A percentile compares a stretch with the other conserved stretches of the same genome.
Evolutionary conservation across 2,113 vertebrate species (phyloP).

Genomic region (Channa maculata): DNA sequence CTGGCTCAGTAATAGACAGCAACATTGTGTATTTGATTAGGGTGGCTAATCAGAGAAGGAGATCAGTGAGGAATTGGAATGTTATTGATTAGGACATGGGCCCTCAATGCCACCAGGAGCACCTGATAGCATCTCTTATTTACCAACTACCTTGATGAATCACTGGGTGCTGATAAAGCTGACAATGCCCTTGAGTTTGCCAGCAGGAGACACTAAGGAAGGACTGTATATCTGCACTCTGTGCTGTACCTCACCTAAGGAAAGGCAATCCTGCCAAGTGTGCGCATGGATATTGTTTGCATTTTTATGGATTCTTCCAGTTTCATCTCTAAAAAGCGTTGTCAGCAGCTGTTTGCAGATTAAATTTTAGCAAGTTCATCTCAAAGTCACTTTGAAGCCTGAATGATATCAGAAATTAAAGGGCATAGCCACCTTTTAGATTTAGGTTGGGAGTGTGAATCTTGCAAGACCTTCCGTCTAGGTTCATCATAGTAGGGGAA

Average conservation of each 20-base stretch:
- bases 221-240: slow-evolving; percentile 32
- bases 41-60: slow-evolving; percentile 76
- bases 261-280: slow-evolving; percentile 26
- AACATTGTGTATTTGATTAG: slow-evolving; percentile 81
- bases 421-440: neutral
- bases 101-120: slow-evolving; percentile 76
- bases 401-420: slow-evolving; percentile 9
- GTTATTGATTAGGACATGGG: slow-evolving; percentile 84
- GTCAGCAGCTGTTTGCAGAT: slow-evolving; percentile 39
- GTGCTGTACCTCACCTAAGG: slow-evolving; percentile 20
- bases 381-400: slow-evolving; percentile 29
- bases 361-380: slow-evolving; percentile 43
- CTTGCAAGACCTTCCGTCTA: neutral
- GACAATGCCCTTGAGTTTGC: slow-evolving; percentile 79
- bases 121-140: slow-evolving; percentile 85
- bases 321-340: slow-evolving; percentile 12
- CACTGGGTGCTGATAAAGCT: slow-evolving; percentile 69
- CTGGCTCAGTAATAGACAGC: slow-evolving; percentile 70
- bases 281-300: slow-evolving; percentile 45
- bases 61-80: slow-evolving; percentile 83
- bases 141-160: slow-evolving; percentile 80
- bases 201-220: slow-evolving; percentile 20
- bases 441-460: neutral
- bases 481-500: neutral
- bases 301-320: slow-evolving; percentile 57